phyloP scores from a whole-genome alignment of 2,113 vertebrate genomes.

The Xiphorhynchus elegans region DNA sequence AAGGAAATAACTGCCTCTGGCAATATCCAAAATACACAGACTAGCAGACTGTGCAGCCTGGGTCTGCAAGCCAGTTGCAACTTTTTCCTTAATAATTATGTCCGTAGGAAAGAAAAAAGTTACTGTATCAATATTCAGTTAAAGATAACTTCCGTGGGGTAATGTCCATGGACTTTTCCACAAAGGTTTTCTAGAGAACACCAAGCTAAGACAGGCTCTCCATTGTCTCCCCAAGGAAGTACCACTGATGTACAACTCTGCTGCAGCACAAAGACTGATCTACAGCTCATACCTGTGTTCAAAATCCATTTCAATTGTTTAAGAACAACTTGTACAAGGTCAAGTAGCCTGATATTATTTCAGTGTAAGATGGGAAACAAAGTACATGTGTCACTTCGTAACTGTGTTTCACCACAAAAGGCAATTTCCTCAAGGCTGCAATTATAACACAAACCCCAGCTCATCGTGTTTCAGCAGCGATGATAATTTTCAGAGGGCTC shows the following conservation, averaged over 20 bases:
- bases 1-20: neutral
- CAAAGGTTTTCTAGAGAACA: neutral
- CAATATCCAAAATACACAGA: neutral
- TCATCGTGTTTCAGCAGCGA: neutral
- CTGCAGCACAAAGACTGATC: neutral
- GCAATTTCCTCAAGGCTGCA: neutral
- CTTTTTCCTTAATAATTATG: neutral
- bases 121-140: neutral
- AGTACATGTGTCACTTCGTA: neutral
- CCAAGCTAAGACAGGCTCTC: neutral
- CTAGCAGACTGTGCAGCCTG: accelerated
- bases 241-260: accelerated
- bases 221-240: neutral
- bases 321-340: neutral
- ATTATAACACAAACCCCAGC: neutral
- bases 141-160: neutral
- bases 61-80: neutral
- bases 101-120: neutral
- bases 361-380: neutral
- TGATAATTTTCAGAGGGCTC: neutral
- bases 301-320: neutral
- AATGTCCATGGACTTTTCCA: neutral
- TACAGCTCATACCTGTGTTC: neutral
- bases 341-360: neutral
- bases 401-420: neutral